Base-by-base conservation (phyloP, 1,140 invertebrate genomes). In the Bombus polaris region DNA sequence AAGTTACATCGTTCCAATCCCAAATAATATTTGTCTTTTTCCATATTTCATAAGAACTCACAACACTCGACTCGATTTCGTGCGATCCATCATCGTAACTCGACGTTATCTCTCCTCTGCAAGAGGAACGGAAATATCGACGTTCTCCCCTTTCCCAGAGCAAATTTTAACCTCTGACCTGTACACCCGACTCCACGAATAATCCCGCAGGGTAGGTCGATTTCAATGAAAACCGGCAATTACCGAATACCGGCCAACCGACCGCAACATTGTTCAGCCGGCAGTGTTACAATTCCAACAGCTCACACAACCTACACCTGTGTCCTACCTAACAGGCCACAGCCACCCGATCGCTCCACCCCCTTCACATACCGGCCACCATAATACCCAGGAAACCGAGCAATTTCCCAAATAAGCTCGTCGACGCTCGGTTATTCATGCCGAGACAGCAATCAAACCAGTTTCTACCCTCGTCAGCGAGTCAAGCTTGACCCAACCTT, bases 401-500 rank as follows among this genome's bases (percentile, higher is more conserved):
- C 39, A 39, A 79, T 70, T 59, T 57, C 47, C 39, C 42, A 72
- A 85, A 85, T 72, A 80, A 53, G 42, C 65, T 32, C 53, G 70
- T 42, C n/a, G 37, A 28, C 78, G 42, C 13, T 22, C 22, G 57
- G 57, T 82, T 89, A 42, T 59, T 82, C 87, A 74, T 28, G 73
- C 28, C 53, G 39, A 53, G 87, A 39, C 82, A 18, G 42, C 88
- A 42, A 89, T 86, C 83, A 62, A 62, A 77, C 75, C 78, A 72
- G 77, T 80, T 83, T 70, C 18, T 15, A 18, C n/a, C 39, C 66
- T 59, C 65, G 53, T 75, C 80, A 66, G 65, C 73, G 77, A 81
- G 78, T 81, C 62, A 53, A 62, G 71, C 70, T 59, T 91, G 92
- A 91, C 86, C 89, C 84, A 92, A 93, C 93, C 93, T 94, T 94